These are phyloP conservation scores for Zootoca vivipara DNA, from an alignment of 2,113 vertebrate genomes.

Conservation along the genomic window DNA sequence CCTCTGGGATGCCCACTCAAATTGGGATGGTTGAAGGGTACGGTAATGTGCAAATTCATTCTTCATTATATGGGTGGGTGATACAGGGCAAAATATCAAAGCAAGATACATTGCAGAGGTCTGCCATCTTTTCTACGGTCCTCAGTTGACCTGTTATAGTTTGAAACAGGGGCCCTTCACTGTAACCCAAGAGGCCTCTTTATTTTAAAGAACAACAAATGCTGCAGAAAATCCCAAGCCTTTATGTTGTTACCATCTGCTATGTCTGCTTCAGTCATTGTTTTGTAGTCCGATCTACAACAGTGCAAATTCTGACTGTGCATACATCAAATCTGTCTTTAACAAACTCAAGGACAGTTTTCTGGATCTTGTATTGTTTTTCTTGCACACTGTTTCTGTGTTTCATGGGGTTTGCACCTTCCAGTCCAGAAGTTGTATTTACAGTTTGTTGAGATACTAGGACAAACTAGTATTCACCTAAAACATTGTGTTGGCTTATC, in stretches of 20 bases:
- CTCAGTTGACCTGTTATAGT: background rate
- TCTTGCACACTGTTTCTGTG: background rate
- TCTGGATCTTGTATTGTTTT: background rate
- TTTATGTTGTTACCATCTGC: conserved; percentile 20
- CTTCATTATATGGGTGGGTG: background rate
- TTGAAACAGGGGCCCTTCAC: background rate
- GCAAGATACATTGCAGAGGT: background rate
- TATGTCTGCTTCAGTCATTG: background rate
- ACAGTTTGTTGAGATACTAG: background rate
- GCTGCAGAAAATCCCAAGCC: background rate
- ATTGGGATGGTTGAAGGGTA: too few species aligned
- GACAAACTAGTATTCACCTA: background rate
- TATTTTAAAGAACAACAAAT: conserved; percentile 11
- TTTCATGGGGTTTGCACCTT: background rate
- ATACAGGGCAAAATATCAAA: background rate
- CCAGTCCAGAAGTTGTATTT: background rate
- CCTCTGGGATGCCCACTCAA: too few species aligned
- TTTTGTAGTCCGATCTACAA: background rate
- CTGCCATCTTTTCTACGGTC: background rate
- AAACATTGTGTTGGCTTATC: background rate
- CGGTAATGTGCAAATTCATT: background rate
- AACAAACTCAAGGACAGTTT: background rate
- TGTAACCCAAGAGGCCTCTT: background rate
- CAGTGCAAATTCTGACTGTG: background rate
- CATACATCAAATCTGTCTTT: background rate